Conservation (phyloP, 2,797 vertebrate species). For the Pristis pectinata region DNA sequence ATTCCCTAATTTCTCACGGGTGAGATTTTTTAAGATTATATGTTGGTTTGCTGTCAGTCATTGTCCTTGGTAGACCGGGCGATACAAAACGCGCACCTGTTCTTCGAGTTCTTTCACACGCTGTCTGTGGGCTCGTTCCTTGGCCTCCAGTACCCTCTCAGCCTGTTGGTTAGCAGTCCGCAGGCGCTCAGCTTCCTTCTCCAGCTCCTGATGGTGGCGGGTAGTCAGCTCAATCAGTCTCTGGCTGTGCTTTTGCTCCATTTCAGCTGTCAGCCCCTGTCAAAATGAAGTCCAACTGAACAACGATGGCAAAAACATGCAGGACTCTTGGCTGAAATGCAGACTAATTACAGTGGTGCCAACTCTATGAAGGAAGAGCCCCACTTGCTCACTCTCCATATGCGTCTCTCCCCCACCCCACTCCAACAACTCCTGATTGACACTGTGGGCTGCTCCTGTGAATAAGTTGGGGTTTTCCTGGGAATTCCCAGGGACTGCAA, state of each 20-base stretch:
- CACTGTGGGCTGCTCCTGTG: no score
- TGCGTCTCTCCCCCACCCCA: no score
- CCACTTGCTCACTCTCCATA: no score
- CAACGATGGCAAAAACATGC: neutral
- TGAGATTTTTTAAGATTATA: neutral
- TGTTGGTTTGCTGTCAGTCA: neutral
- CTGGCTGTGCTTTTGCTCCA: constrained; percentile 59
- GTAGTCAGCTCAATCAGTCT: constrained; percentile 59
- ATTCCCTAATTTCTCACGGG: neutral
- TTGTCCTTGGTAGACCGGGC: neutral
- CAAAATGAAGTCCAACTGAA: neutral
- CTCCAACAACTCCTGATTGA: no score
- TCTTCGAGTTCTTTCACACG: constrained; percentile 61
- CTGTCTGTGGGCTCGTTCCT: constrained; percentile 57
- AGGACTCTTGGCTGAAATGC: no score
- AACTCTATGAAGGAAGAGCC: no score
- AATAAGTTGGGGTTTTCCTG: no score
- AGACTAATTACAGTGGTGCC: neutral
- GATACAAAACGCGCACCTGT: constrained; percentile 52
- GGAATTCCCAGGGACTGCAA: no score
- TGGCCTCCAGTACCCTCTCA: constrained; percentile 52
- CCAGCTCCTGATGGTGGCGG: constrained; percentile 59
- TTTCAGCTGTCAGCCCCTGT: constrained; percentile 58
- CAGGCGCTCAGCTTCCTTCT: constrained; percentile 54
- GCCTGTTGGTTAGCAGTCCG: constrained; percentile 56